Evolutionary conservation across 1,140 invertebrate species (phyloP).

Genomic region (Nixonia krombeini): DNA sequence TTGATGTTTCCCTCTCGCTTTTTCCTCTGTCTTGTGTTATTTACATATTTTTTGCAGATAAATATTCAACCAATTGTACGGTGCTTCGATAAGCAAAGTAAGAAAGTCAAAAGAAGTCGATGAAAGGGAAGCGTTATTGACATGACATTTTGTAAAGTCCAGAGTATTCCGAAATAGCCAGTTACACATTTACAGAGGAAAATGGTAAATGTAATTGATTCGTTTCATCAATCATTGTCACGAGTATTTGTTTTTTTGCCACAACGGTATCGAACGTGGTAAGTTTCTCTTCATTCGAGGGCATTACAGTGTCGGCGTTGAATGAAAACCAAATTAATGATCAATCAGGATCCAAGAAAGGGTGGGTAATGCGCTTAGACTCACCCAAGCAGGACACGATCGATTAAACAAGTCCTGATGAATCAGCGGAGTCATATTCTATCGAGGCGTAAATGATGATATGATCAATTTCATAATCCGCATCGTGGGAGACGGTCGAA

Average conservation of each 20-base stretch:
- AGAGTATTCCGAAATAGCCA: no score
- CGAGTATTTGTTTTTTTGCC: background rate
- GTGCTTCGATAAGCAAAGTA: no score
- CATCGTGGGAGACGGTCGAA: conserved; percentile 66
- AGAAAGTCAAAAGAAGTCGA: no score
- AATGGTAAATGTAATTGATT: background rate
- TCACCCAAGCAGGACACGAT: background rate
- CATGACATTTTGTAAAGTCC: no score
- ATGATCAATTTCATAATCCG: conserved; percentile 62
- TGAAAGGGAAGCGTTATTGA: no score
- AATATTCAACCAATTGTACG: no score
- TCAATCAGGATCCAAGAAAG: background rate
- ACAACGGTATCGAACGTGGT: background rate
- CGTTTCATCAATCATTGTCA: conserved; percentile 2
- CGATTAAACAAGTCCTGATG: conserved; percentile 22
- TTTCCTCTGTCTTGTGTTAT: no score
- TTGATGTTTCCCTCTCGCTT: no score
- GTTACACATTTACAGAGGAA: no score
- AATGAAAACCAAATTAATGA: conserved; percentile 24
- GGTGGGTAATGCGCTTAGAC: background rate
- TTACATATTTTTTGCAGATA: no score
- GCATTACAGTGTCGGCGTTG: background rate
- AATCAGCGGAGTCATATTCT: conserved; percentile 31
- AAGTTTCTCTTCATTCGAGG: background rate
- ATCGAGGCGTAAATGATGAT: conserved; percentile 59